Percentiles rank a stretch among this genome's conserved stretches.
Evolutionary conservation across 2,888 invertebrate genomes (phyloP).

Genomic region (Germaria angustata): DNA sequence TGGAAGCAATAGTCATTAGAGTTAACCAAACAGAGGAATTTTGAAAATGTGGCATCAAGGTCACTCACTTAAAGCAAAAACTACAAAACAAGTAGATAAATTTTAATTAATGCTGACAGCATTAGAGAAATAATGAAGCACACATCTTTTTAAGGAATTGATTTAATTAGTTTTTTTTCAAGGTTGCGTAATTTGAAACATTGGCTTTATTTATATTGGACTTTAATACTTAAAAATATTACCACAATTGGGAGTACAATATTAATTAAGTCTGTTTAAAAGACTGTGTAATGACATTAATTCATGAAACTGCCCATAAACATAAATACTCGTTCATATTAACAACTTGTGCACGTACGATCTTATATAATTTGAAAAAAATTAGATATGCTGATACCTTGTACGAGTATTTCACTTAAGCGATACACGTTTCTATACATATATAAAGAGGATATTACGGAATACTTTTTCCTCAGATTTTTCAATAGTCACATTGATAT

Average conservation of each 20-base stretch:
- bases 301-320: not conserved
- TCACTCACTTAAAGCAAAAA: constrained; percentile 2
- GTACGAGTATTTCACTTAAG: too few species aligned
- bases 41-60: constrained; percentile 44
- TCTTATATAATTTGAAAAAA: too few species aligned
- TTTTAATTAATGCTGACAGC: constrained; percentile 19
- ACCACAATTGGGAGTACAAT: not conserved
- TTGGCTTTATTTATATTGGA: not conserved
- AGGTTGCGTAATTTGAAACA: not conserved
- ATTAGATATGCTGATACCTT: too few species aligned
- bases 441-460: too few species aligned
- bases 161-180: constrained; percentile 22
- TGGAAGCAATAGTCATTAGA: constrained; percentile 23
- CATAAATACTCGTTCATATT: not conserved
- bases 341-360: too few species aligned
- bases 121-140: not conserved
- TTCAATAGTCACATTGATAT: too few species aligned
- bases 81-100: not conserved
- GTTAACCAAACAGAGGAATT: constrained; percentile 25
- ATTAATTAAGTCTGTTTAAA: not conserved
- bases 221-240: not conserved
- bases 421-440: too few species aligned
- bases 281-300: not conserved
- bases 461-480: too few species aligned
- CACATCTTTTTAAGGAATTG: constrained; percentile 23